Evolutionary conservation across 2,888 invertebrate species (phyloP), one percentile per base, ranked within the genome.

Genomic region (Teleiodes luculella): DNA sequence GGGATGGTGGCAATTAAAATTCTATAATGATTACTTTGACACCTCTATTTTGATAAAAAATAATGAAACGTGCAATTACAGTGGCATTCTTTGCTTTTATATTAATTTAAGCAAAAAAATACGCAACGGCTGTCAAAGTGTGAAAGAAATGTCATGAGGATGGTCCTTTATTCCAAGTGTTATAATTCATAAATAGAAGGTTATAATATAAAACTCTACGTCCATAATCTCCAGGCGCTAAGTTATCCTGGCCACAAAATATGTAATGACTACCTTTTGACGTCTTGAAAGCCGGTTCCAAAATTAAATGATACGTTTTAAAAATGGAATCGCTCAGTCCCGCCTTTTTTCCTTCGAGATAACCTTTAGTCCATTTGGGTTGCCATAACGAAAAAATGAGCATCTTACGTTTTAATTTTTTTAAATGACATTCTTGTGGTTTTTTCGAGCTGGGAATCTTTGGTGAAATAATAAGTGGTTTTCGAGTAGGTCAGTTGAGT

Each of bases 221-320:
- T 68, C 65, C 67, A 65, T 75, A 76, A 74, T 75, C 74, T 76
- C 74, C 71, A 80, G 83, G 80, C 82, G 84, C 80, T 81, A 80
- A 83, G 77, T 82, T 76, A 74, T 78, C 76, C 75, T 72, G 75
- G 78, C 83, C 82, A 81, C 83, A 85, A 86, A 86, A 87, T 80
- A 76, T 81, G 83, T 89, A 89, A 89, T 89, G 80, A 89, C 86
- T 86, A 85, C 87, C 88, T 87, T 86, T 83, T 87, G 88, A 87
- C 88, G 86, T 85, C 83, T 86, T 80, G 85, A 86, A 77, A 86
- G 88, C 88, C 85, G 84, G 89, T 87, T 89, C 80, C 83, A 80
- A 88, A 87, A 86, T 88, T 87, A 88, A 89, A 89, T 89, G 85
- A 89, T 88, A 88, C 86, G 86, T 89, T 89, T 88, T 83, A 86